These are phyloP conservation scores for Chymomyza procnemis DNA, from an alignment of 2,888 invertebrate species.

Conservation along the genomic window DNA sequence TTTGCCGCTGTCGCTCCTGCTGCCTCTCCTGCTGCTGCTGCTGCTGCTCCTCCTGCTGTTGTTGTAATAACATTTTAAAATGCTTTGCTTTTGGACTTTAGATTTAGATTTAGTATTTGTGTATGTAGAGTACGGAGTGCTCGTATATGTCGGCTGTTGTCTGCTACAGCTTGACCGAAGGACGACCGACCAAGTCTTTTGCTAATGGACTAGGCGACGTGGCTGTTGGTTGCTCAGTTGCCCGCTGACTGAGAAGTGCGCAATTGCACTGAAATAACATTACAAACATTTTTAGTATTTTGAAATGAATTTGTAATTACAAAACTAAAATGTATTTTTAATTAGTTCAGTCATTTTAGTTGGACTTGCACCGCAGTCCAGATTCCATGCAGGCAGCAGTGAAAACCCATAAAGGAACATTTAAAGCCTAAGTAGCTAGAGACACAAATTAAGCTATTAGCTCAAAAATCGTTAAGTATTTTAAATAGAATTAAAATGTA, in stretches of 20 bases:
- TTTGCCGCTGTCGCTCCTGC: constrained; percentile 14
- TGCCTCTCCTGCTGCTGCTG: constrained; percentile 39
- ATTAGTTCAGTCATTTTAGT: constrained; percentile 60
- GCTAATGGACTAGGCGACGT: constrained; percentile 53
- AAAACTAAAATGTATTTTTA: constrained; percentile 65
- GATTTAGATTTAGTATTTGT: constrained; percentile 45
- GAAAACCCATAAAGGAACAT: not conserved
- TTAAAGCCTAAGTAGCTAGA: not conserved
- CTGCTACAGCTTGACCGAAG: constrained; percentile 27
- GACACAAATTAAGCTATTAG: not conserved
- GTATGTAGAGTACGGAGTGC: constrained; percentile 12
- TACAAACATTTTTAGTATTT: constrained; percentile 52
- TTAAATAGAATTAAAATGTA: too few relatives aligned
- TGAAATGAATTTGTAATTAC: constrained; percentile 69
- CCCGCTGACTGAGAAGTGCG: not conserved
- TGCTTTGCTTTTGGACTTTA: constrained; percentile 54
- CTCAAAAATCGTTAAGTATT: too few relatives aligned
- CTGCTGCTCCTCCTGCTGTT: constrained; percentile 19
- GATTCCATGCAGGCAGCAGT: not conserved
- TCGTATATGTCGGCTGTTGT: constrained; percentile 15
- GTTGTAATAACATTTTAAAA: constrained; percentile 72
- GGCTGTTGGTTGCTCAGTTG: not conserved
- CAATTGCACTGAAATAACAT: constrained; percentile 36
- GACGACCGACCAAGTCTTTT: constrained; percentile 36
- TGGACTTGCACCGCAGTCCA: constrained; percentile 11